Evolutionary conservation across 2,797 vertebrate species (phyloP), one percentile per base, ranked within the genome.

Genomic region (Delichon dasypus): DNA sequence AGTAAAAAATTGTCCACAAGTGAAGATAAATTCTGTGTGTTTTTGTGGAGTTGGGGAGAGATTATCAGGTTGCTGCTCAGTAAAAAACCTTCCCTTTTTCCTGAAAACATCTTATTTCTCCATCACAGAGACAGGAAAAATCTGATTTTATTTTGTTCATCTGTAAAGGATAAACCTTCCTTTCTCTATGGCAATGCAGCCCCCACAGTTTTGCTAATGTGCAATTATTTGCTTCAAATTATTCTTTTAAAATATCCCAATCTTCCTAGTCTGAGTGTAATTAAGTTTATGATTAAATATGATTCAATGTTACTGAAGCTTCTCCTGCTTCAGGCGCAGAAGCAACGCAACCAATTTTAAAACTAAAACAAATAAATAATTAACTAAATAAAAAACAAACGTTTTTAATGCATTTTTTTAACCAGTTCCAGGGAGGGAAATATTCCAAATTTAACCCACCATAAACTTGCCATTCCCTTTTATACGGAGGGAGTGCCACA

Each of bases 401-500:
- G 0, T 6, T 47, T 54, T 1, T 50, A 87, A 68, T 0, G 2
- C 6, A 2, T 3, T 32, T 57, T 77, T 50, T 40, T 7, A n/a
- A 51, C 83, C 1, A 4, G 1, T 51, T 76, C 16, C 2, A 0
- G 4, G 12, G 21, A 6, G 7, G 5, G 14, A 50, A 50, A 4
- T 12, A 79, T 0, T 12, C 47, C 15, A 30, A 45, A 57, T 54
- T 27, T 25, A 22, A 48, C 3, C 20, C 53, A 10, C 5, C 9
- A 2, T 1, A 3, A n/a, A 2, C 19, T 1, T 13, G 11, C 29
- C 3, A 2, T 17, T 45, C 19, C 38, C 27, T 4, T 65, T 44
- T 7, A 1, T 1, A 7, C 2, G 1, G 4, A 26, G 23, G 87
- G 68, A 32, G 16, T 90, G 17, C 16, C 13, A 4, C 88, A 54